Conservation (phyloP, 1,140 invertebrate species). For the Zaprionus africanus region DNA sequence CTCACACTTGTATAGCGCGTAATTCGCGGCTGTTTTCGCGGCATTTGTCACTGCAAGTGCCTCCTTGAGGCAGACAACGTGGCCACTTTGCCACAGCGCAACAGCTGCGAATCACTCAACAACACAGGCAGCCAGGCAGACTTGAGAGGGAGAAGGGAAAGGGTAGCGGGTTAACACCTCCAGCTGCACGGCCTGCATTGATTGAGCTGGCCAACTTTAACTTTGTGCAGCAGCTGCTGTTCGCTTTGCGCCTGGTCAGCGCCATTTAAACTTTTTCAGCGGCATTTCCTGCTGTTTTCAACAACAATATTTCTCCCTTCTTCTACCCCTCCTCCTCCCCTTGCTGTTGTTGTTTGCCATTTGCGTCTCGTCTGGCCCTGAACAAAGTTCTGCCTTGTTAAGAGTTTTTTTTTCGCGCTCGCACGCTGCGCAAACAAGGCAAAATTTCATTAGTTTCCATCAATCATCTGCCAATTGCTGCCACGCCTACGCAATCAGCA, state of each 20-base stretch:
- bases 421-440: neutral
- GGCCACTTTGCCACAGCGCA: constrained; percentile 5
- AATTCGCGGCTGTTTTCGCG: neutral
- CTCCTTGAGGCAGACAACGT: neutral
- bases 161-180: no score
- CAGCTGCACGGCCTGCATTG: neutral
- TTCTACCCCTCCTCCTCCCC: no score
- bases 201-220: neutral
- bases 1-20: neutral
- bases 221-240: neutral
- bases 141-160: neutral
- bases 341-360: neutral
- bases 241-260: neutral
- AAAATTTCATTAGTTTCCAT: constrained; percentile 9
- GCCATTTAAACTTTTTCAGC: neutral
- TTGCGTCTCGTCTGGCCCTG: neutral
- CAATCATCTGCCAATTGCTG: constrained; percentile 9
- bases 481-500: neutral
- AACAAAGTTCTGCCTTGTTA: neutral
- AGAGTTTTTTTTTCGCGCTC: neutral
- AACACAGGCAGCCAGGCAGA: neutral
- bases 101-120: neutral
- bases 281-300: constrained; percentile 2
- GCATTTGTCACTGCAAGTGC: neutral
- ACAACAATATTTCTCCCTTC: neutral